Percentiles rank a stretch among this genome's conserved stretches.
phyloP scores from a whole-genome alignment of 2,797 vertebrate species.

The Manis pentadactyla region DNA sequence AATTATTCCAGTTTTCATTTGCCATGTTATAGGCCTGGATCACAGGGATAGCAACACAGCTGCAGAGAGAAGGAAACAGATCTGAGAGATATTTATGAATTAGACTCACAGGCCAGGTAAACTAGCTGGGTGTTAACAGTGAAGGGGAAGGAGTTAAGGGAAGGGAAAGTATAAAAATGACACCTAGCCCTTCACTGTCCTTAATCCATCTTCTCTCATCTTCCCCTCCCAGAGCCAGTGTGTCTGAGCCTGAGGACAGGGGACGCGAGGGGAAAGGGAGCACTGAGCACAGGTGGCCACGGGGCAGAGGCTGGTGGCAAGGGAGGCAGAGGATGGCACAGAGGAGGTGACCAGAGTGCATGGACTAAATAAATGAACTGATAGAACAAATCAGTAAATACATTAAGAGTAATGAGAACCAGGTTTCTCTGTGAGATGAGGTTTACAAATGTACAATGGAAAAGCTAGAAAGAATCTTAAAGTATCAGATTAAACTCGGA shows the following conservation, averaged over 20 bases:
- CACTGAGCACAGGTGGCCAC: accelerated
- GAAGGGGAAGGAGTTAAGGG: not conserved
- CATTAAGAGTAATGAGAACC: not conserved
- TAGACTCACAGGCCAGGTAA: not conserved
- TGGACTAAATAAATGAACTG: too few species aligned
- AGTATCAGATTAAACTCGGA: not conserved
- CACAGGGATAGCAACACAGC: too few species aligned
- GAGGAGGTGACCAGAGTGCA: not conserved
- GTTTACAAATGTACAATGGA: not conserved
- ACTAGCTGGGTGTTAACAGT: not conserved
- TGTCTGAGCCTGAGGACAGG: not conserved
- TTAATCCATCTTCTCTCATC: not conserved
- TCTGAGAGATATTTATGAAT: not conserved
- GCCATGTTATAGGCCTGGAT: too few species aligned
- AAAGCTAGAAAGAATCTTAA: not conserved
- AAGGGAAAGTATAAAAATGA: not conserved
- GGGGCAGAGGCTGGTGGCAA: not conserved
- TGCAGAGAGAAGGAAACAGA: not conserved
- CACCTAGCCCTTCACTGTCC: not conserved
- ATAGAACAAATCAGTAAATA: not conserved
- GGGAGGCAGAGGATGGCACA: not conserved
- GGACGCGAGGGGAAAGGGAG: not conserved
- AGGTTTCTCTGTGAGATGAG: not conserved
- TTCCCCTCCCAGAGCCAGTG: not conserved
- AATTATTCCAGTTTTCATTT: accelerated